phyloP scores from a whole-genome alignment of 2,888 invertebrate species.

The Aleiodes testaceus region DNA sequence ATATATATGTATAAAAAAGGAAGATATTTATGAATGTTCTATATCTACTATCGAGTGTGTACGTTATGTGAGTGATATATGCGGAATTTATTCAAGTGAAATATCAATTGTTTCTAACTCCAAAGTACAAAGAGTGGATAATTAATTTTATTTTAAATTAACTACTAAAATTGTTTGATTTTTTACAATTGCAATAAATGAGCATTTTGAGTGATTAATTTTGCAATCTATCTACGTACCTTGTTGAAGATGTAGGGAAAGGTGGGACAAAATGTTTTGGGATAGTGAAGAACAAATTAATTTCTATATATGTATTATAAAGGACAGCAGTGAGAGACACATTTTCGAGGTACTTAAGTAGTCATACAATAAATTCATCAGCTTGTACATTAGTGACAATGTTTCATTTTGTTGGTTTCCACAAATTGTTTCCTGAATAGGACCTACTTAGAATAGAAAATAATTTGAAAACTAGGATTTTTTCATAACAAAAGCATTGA shows the following conservation, averaged over 20 bases:
- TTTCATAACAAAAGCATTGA: neutral
- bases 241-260: neutral
- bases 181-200: neutral
- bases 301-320: slow-evolving; percentile 60
- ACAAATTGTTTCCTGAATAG: slow-evolving; percentile 28
- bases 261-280: neutral
- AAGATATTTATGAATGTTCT: slow-evolving; percentile 8
- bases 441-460: slow-evolving; percentile 40
- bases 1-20: neutral
- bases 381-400: slow-evolving; percentile 52
- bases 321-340: slow-evolving; percentile 62
- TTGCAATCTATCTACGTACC: neutral
- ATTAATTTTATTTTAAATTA: neutral
- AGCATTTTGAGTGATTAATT: too few relatives aligned
- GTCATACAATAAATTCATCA: slow-evolving; percentile 55
- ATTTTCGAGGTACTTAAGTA: slow-evolving; percentile 59
- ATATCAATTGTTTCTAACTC: neutral
- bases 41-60: neutral
- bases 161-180: neutral
- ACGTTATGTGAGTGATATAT: neutral
- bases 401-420: slow-evolving; percentile 27
- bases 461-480: slow-evolving; percentile 20
- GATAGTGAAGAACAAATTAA: slow-evolving; percentile 25
- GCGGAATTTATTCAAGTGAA: neutral
- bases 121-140: slow-evolving; percentile 2